Evolutionary conservation across 2,888 invertebrate species (phyloP), one percentile per base, ranked within the genome.

Genomic region (Heteromyza rotundicornis): DNA sequence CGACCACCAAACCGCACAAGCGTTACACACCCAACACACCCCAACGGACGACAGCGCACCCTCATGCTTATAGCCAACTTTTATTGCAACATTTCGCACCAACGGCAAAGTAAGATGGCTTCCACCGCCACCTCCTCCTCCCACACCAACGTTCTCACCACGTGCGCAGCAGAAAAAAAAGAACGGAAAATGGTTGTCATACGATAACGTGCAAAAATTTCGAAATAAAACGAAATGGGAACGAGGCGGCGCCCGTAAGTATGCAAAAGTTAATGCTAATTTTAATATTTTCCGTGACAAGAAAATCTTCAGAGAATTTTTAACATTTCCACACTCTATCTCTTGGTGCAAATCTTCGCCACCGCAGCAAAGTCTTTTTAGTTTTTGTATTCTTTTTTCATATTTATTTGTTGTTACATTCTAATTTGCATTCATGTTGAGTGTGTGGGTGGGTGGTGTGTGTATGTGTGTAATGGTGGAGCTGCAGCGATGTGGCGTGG

Each of bases 271-370:
- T 72, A 72, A 75, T 73, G 76, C 70, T 78, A 75, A 80, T 81
- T 81, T 78, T 73, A 75, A 81, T 80, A 80, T 82, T 78, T 80
- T 75, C 67, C 79, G 78, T 80, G 81, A 80, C 79, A 76, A 75
- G 76, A 69, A 74, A 75, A 69, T 59, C 58, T 59, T 52, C 24
- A 52, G 58, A 59, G 58, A 51, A 52, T 44, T 59, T 59, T 59
- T 59, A 36, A n/a, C 23, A 59, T 57, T 57, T 57, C 49, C 24
- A 47, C 27, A 57, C 44, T 59, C 52, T 59, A 59, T 59, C 52
- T 49, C 50, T 47, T 19, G 5, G 20, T 20, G 47, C 19, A 47
- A 47, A 47, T 47, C 47, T 47, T 47, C 14, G 8, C 10, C 40
- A n/a, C 40, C 16, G 47, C 44, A 35, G 32, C 1, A 17, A 24